Evolutionary conservation across 2,888 invertebrate species (phyloP).

Genomic region (Laothoe populi): DNA sequence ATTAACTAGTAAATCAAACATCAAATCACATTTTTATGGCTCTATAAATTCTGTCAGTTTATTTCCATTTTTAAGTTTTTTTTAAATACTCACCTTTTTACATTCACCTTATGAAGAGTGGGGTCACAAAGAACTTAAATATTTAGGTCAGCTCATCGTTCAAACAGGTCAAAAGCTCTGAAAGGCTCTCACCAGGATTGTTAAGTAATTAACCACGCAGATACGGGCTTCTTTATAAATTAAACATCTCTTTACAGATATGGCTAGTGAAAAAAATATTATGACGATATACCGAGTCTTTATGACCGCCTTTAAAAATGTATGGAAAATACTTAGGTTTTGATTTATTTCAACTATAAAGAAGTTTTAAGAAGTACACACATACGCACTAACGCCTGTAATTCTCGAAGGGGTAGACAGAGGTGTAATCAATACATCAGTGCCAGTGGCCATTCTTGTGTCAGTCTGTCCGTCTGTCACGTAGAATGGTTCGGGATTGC

Average conservation of each 20-base stretch:
- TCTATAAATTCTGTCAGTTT: neutral
- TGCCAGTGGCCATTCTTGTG: no score
- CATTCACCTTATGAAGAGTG: constrained; percentile 6
- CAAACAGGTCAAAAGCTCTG: constrained; percentile 28
- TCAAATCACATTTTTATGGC: neutral
- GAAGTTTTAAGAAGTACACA: no score
- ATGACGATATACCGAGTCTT: neutral
- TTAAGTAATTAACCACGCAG: constrained; percentile 51
- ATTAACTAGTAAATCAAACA: no score
- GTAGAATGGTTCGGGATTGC: no score
- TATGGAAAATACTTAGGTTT: no score
- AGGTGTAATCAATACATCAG: no score
- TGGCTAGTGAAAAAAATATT: constrained; percentile 30
- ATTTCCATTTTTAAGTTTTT: neutral
- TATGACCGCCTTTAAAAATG: no score
- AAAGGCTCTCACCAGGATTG: constrained; percentile 36
- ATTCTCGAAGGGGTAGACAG: no score
- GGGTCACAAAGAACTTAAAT: constrained; percentile 26
- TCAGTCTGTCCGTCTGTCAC: no score
- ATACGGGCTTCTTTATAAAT: constrained; percentile 50
- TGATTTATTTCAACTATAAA: no score
- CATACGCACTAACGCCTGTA: no score
- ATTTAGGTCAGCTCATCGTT: constrained; percentile 29
- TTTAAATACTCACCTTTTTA: constrained; percentile 12
- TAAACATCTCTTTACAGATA: constrained; percentile 39